Evolutionary conservation across 2,888 invertebrate species (phyloP), one percentile per base, ranked within the genome.

Genomic region (Nasonia oneida): DNA sequence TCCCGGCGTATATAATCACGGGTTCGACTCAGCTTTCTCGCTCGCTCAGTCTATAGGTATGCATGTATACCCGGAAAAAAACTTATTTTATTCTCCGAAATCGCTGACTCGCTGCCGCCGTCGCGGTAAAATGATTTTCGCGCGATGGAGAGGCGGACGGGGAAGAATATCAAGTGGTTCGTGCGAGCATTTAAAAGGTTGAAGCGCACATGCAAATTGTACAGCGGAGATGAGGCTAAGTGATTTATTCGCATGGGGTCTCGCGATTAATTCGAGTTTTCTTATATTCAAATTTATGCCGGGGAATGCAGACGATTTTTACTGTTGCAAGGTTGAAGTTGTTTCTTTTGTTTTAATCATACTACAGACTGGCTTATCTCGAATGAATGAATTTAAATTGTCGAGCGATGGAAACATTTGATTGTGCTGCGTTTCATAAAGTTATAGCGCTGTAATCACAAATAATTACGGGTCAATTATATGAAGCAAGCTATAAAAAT

Each of bases 1-100:
- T 87, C 87, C 83, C 84, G 78, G 83, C 86, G 85, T 83, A 84
- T 79, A 84, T 88, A 88, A 88, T 88, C 88, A 87, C 87, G 61
- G 87, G 84, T 87, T 87, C 86, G 57, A n/a, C 29, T 67, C 67
- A 29, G 3, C 67, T 67, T 33, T 67, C 29, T n/a, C 33, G 0
- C n/a, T 57, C 57, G 5, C 4, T 57, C 67, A 3, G 12, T 64
- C 29, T 64, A 23, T 64, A 23, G 23, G 29, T 29, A 8, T 61
- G 2, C 87, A 83, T 80, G 79, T 71, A 84, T 88, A 88, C 81
- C 84, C 85, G 88, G 87, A 88, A 87, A 88, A 87, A 61, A 88
- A 87, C 87, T 29, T 67, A 67, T 67, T 67, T 29, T 87, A 84
- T 85, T 87, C 47, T 10, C 33, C 53, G 8, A 23, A 77, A 77